These are phyloP conservation scores for Ashinkailepas kermadecensis DNA, from an alignment of 2,888 invertebrate genomes.

Conservation along the genomic window DNA sequence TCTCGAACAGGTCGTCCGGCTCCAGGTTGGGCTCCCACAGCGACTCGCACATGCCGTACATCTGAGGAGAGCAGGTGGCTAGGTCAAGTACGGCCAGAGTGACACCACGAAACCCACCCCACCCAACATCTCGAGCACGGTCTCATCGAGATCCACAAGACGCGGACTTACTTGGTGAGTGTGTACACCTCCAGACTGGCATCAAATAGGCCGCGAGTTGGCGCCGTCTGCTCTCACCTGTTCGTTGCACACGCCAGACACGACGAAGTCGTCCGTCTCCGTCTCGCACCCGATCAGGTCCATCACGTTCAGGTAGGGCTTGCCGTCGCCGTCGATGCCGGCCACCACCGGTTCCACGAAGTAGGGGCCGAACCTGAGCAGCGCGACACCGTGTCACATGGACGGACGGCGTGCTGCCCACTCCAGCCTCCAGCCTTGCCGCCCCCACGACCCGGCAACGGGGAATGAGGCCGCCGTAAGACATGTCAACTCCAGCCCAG, in stretches of 20 bases:
- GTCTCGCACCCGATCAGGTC: slow-evolving; percentile 91
- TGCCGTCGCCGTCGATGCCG: slow-evolving; percentile 72
- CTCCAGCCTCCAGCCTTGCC: no score
- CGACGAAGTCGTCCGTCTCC: slow-evolving; percentile 90
- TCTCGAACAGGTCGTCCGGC: slow-evolving; percentile 91
- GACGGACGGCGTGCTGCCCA: no score
- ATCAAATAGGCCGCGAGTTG: no score
- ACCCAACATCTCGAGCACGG: no score
- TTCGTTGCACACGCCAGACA: slow-evolving; percentile 89
- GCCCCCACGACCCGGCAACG: no score
- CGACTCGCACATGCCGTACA: slow-evolving; percentile 82
- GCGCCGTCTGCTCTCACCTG: slow-evolving; percentile 54
- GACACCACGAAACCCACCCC: no score
- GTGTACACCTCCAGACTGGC: no score
- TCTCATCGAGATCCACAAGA: no score
- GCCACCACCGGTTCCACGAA: slow-evolving; percentile 96
- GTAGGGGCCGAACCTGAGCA: slow-evolving; percentile 83
- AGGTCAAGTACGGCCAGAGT: no score
- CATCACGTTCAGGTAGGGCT: slow-evolving; percentile 89
- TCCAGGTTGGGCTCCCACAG: slow-evolving; percentile 84
- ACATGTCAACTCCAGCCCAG: no score
- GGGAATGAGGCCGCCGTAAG: no score
- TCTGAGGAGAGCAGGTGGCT: background rate
- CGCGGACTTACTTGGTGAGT: no score
- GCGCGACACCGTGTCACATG: background rate